phyloP scores from a whole-genome alignment of 1,140 invertebrate genomes.

The Streblospio benedicti region DNA sequence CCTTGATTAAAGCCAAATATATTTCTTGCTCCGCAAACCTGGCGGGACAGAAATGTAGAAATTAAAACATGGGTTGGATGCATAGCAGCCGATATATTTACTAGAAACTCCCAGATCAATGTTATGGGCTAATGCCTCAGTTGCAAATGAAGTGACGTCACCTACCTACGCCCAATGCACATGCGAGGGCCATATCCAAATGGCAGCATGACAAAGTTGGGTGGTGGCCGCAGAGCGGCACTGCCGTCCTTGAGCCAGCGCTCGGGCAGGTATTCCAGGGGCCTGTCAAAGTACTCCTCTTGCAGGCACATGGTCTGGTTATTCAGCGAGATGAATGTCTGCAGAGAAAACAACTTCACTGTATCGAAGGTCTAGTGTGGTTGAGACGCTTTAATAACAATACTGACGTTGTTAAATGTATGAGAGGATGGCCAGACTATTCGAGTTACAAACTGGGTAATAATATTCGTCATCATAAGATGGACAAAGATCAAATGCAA shows the following conservation, averaged over 20 bases:
- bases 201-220: conserved; percentile 68
- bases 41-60: too few relatives aligned
- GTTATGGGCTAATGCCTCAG: too few relatives aligned
- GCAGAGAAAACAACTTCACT: neutral
- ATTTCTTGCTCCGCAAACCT: conserved; percentile 87
- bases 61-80: too few relatives aligned
- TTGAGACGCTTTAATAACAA: neutral
- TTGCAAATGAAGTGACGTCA: too few relatives aligned
- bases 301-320: conserved; percentile 30
- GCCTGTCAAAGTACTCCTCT: conserved; percentile 27
- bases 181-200: conserved; percentile 80
- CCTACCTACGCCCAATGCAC: conserved; percentile 75
- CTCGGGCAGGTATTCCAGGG: conserved; percentile 33
- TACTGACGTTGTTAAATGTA: neutral
- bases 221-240: conserved; percentile 52
- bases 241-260: conserved; percentile 48
- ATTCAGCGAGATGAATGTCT: conserved; percentile 10
- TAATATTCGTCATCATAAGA: neutral
- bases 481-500: neutral
- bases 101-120: too few relatives aligned
- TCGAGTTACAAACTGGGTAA: neutral
- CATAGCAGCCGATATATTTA: too few relatives aligned
- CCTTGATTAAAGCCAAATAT: conserved; percentile 64
- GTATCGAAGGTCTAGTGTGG: too few relatives aligned
- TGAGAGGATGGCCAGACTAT: neutral